Percentiles rank a stretch among this genome's conserved stretches.
These are phyloP conservation scores for Leuciscus idus DNA, from an alignment of 2,113 vertebrate genomes.

Conservation along the genomic window DNA sequence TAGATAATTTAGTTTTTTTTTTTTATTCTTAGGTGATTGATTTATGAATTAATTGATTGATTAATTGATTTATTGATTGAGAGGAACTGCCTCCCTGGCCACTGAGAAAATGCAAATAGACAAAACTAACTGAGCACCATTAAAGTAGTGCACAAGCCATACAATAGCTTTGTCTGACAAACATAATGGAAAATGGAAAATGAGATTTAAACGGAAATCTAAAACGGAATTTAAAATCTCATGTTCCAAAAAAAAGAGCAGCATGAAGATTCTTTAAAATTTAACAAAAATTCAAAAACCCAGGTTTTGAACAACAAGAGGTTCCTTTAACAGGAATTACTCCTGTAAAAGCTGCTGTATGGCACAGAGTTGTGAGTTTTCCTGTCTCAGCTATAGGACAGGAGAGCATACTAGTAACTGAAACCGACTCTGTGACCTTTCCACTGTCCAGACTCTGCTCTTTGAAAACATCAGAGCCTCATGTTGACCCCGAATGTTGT, in stretches of 20 bases:
- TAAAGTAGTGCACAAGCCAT: not conserved
- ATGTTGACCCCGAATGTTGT: conserved; percentile 2
- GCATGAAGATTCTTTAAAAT: not conserved
- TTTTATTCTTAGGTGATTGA: no score
- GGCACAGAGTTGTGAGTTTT: conserved; percentile 10
- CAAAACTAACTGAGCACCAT: not conserved
- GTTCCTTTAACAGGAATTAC: not conserved
- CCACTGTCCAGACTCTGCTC: conserved; percentile 10
- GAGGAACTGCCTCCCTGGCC: not conserved
- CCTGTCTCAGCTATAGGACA: not conserved
- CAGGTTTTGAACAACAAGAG: not conserved
- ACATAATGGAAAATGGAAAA: not conserved
- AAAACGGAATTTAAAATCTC: no score
- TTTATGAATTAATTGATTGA: no score
- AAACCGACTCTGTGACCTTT: conserved; percentile 48
- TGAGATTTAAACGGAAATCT: not conserved
- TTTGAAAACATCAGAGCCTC: conserved; percentile 42
- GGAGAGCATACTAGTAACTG: conserved; percentile 38
- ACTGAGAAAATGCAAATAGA: not conserved
- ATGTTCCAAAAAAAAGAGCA: not conserved
- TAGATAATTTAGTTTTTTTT: no score
- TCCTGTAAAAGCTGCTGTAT: not conserved
- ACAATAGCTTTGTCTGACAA: not conserved
- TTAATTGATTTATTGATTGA: no score
- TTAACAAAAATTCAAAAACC: not conserved